Evolutionary conservation across 2,113 vertebrate genomes (phyloP).

Genomic region (Rhipidura dahli): DNA sequence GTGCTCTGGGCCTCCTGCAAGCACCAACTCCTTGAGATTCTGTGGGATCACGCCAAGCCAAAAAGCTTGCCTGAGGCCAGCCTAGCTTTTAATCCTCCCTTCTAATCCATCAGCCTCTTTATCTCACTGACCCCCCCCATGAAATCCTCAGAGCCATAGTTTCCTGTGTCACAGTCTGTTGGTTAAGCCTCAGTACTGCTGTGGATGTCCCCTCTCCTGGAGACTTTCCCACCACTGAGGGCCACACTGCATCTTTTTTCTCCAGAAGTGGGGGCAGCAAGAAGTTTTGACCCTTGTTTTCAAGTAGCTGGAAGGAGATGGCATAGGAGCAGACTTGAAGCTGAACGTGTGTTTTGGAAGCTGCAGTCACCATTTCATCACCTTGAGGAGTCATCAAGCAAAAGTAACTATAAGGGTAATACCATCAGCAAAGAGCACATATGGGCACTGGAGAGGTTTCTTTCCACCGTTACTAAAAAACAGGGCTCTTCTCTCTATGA

Average conservation of each 20-base stretch:
- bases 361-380: background rate
- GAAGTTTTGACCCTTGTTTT: background rate
- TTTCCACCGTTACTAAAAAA: background rate
- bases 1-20: background rate
- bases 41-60: background rate
- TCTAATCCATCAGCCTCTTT: background rate
- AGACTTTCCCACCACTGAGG: background rate
- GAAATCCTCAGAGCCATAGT: background rate
- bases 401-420: background rate
- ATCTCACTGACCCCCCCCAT: background rate
- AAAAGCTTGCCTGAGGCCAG: background rate
- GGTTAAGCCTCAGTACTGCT: background rate
- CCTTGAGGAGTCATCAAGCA: background rate
- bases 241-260: background rate
- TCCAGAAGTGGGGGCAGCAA: background rate
- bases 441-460: background rate
- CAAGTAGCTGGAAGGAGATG: background rate
- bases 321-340: background rate
- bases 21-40: rapidly evolving
- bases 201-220: background rate
- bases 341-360: background rate
- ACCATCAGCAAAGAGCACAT: background rate
- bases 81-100: background rate
- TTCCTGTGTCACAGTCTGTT: background rate
- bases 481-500: background rate